Percentiles rank a stretch among this genome's conserved stretches.
Conservation (phyloP, 2,888 invertebrate species). For the Euplexia lucipara region DNA sequence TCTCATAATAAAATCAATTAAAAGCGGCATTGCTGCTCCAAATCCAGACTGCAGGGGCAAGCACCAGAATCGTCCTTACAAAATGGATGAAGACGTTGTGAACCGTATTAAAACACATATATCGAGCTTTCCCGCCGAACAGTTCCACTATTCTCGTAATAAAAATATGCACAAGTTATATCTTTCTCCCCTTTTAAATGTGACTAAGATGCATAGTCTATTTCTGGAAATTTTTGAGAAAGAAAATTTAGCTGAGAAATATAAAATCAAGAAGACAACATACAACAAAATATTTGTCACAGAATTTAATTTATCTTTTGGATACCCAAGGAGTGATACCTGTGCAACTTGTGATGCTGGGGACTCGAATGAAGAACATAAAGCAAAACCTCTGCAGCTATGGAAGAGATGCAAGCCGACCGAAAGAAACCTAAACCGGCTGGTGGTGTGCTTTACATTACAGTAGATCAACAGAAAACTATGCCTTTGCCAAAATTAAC, state of each 20-base stretch:
- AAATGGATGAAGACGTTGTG: constrained; percentile 13
- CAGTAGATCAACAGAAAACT: constrained; percentile 38
- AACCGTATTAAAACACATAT: constrained; percentile 17
- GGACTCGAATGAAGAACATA: constrained; percentile 48
- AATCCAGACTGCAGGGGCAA: too few species aligned
- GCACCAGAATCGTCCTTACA: not conserved
- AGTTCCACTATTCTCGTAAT: constrained; percentile 60
- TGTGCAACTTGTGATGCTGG: constrained; percentile 58
- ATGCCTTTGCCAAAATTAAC: constrained; percentile 43
- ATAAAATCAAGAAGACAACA: constrained; percentile 49
- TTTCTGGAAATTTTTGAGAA: constrained; percentile 52
- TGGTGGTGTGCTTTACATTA: constrained; percentile 17
- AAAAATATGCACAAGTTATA: constrained; percentile 62
- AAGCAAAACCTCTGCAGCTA: constrained; percentile 44
- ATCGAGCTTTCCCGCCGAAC: constrained; percentile 51
- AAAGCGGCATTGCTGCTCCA: too few species aligned
- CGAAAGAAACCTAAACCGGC: constrained; percentile 37
- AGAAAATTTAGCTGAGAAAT: constrained; percentile 53
- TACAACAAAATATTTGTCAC: constrained; percentile 58
- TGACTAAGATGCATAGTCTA: constrained; percentile 58
- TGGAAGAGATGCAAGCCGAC: constrained; percentile 51
- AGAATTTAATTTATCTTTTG: constrained; percentile 65
- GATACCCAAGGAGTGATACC: constrained; percentile 49
- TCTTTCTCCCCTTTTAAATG: constrained; percentile 61
- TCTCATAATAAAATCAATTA: too few species aligned